Evolutionary conservation across 2,888 invertebrate species (phyloP), one percentile per base, ranked within the genome.

Genomic region (Sipha maydis): DNA sequence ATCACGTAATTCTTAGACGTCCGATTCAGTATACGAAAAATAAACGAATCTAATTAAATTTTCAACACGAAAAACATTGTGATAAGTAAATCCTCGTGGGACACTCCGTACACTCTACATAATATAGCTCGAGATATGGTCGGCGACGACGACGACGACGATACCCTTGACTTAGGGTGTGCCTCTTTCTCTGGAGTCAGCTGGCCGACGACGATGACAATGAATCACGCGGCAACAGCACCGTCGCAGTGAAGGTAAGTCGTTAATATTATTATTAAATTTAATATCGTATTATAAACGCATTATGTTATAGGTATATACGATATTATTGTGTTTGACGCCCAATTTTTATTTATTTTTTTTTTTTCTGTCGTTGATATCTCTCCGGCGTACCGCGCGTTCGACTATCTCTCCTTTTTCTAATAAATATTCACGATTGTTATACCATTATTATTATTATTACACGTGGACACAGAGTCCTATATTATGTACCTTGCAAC

Each of bases 351-450:
- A 54, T 79, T 86, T 86, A 7, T 21, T 61, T 69, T 69, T 69
- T 69, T 69, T 28, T 69, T 69, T 86, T 79, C 11, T 28, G 61
- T 61, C 56, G 75, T 84, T 84, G 19, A 76, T 54, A 69, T 38
- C 41, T 21, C 48, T 25, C 28, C 71, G 14, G 17, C 41, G 84
- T 76, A 41, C 17, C 67, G 8, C n/a, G 11, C 77, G 17, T 85
- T 25, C n/a, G 38, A 34, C 28, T 11, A 48, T 85, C 61, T 85
- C n/a, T 78, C 54, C 28, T 88, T 61, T 31, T 80, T 75, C 75
- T 82, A 82, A 88, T 82, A 88, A 88, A 82, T 82, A 82, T 88
- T 88, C 88, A 88, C 88, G 80, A 88, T 88, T 82, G 88, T 88
- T 82, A 88, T 61, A 71, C 41, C 31, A 61, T 54, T 69, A 61